A percentile compares a stretch with the other conserved stretches of the same genome.
phyloP scores from a whole-genome alignment of 2,797 vertebrate species.

The Mormyrops boulengeri region DNA sequence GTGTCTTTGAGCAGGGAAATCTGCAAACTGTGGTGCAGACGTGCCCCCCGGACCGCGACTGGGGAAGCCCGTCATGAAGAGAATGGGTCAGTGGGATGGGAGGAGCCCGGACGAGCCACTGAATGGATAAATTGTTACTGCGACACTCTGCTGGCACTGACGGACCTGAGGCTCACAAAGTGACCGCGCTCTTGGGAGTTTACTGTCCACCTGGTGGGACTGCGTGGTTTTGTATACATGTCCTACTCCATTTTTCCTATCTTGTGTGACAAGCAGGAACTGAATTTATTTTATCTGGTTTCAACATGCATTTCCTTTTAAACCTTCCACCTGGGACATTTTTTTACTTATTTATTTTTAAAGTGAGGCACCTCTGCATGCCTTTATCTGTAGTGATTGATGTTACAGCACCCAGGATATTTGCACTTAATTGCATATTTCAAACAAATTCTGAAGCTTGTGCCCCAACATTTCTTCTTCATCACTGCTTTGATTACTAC shows the following conservation, averaged over 20 bases:
- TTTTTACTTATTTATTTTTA: not conserved
- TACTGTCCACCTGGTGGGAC: not conserved
- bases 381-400: not conserved
- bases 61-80: not conserved
- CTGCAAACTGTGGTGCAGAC: not conserved
- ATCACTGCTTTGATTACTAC: not conserved
- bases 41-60: not conserved
- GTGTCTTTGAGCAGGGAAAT: too few relatives aligned
- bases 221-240: not conserved
- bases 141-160: not conserved
- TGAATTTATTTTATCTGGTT: not conserved
- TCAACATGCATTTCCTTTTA: not conserved
- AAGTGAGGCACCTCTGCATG: not conserved
- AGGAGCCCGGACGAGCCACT: not conserved
- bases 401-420: not conserved
- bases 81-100: not conserved
- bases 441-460: not conserved
- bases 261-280: not conserved
- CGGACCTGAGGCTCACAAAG: not conserved
- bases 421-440: not conserved
- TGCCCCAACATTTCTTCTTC: not conserved
- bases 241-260: not conserved
- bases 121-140: not conserved
- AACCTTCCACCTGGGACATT: not conserved
- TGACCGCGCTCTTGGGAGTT: not conserved